Base-by-base conservation (phyloP, 2,888 invertebrate genomes). In the Lepidonotus clava region DNA sequence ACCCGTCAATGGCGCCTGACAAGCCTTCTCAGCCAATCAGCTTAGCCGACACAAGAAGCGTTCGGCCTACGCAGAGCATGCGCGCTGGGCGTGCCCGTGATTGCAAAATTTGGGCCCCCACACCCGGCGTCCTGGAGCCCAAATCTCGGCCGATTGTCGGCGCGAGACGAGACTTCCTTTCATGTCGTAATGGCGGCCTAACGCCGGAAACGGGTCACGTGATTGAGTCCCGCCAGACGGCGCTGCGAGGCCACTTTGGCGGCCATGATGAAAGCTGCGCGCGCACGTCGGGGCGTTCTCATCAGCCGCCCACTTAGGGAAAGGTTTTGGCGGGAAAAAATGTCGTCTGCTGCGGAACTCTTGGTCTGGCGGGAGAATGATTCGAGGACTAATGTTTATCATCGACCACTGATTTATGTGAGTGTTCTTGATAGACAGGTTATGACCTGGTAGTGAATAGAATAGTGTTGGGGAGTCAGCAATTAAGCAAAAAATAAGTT, bases 21-120 rank as follows among this genome's bases (percentile, higher is more conserved):
- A 61, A 61, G 61, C 61, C 61, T 61, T 61, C 61, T 61, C 61
- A 61, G 61, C 61, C 61, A 61, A 61, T 61, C 61, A 61, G 61
- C 61, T 61, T 61, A 61, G 24, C 61, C 61, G 28, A 61, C 61
- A 61, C 61, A 61, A 61, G 28, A n/a, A 61, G 32, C n/a, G 61
- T 11, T 61, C 61, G 2, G 24, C 11, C 24, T 1, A 11, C 61
- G n/a, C 28, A 28, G 5, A 11, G 24, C 28, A 61, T 5, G 28
- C 61, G 5, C 61, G 2, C 56, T 56, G n/a, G 56, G 14, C 56
- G 5, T 24, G 61, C 61, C 14, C 61, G 5, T 61, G 61, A 61
- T 61, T 61, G 61, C 61, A 61, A 8, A 61, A 28, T 61, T 61
- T 61, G 61, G 61, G n/a, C n/a, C n/a, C n/a, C n/a, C n/a, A n/a